Evolutionary conservation across 2,797 vertebrate species (phyloP).

Genomic region (Craterocephalus amniculus): DNA sequence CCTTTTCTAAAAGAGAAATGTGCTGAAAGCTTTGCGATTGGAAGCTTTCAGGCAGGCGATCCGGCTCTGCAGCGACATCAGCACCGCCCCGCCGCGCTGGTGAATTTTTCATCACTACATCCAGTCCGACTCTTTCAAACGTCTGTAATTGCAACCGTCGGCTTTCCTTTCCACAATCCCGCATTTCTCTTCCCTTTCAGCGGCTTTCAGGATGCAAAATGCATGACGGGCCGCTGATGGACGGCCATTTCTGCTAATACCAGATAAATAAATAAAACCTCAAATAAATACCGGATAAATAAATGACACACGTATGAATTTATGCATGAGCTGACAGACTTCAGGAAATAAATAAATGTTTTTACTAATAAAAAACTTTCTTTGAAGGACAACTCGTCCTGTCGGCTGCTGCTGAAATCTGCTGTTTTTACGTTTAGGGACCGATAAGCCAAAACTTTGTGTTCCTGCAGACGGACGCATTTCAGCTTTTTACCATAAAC

Average conservation of each 20-base stretch:
- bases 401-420: too few species aligned
- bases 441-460: too few species aligned
- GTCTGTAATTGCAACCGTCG: conserved; percentile 40
- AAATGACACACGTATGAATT: not conserved
- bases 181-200: conserved; percentile 10
- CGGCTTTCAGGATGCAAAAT: not conserved
- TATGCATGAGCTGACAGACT: not conserved
- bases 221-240: conserved; percentile 1
- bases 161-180: conserved; percentile 24
- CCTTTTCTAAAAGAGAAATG: conserved; percentile 18
- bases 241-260: conserved; percentile 4
- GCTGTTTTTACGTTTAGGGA: too few species aligned
- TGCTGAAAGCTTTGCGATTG: conserved; percentile 45
- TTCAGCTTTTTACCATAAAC: too few species aligned
- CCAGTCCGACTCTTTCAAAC: conserved; percentile 26
- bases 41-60: conserved; percentile 50
- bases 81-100: conserved; percentile 22
- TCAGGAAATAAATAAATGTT: conserved; percentile 2
- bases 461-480: too few species aligned
- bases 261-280: conserved; percentile 15
- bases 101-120: conserved; percentile 58
- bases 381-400: too few species aligned
- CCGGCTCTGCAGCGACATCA: too few species aligned
- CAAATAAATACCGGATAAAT: not conserved
- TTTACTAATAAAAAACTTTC: not conserved